phyloP scores from a whole-genome alignment of 2,888 invertebrate species.

The Orthonychiurus folsomi region DNA sequence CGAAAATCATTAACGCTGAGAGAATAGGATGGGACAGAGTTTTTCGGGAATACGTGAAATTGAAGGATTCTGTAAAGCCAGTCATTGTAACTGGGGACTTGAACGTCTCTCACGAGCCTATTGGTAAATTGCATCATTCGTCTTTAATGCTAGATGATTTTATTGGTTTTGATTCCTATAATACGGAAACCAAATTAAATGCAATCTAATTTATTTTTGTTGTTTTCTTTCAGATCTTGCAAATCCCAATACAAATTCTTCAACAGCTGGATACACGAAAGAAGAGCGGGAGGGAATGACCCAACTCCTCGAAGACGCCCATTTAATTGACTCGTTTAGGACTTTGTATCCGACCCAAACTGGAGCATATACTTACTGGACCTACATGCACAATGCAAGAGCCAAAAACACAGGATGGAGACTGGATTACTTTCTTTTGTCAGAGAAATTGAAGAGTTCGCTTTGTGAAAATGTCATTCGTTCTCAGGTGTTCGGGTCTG shows the following conservation, averaged over 20 bases:
- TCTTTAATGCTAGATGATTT: slow-evolving; percentile 4
- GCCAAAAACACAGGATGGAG: slow-evolving; percentile 92
- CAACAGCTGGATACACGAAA: slow-evolving; percentile 89
- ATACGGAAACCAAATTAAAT: not conserved
- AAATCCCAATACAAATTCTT: slow-evolving; percentile 86
- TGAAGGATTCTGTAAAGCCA: slow-evolving; percentile 78
- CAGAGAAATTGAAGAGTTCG: slow-evolving; percentile 63
- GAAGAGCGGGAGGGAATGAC: slow-evolving; percentile 90
- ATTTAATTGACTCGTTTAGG: slow-evolving; percentile 75
- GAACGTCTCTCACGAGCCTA: slow-evolving; percentile 93
- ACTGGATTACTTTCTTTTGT: slow-evolving; percentile 88
- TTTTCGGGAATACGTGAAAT: slow-evolving; percentile 67
- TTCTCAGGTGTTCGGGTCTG: slow-evolving; percentile 75
- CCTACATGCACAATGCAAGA: slow-evolving; percentile 79
- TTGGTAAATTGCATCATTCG: slow-evolving; percentile 56
- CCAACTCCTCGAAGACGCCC: slow-evolving; percentile 60
- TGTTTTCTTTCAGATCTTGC: slow-evolving; percentile 63
- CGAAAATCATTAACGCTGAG: slow-evolving; percentile 65
- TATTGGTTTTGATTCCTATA: not conserved
- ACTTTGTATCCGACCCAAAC: slow-evolving; percentile 57
- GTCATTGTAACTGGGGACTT: slow-evolving; percentile 93
- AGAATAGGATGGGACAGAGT: slow-evolving; percentile 81
- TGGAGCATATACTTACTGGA: slow-evolving; percentile 89
- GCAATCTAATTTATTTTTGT: slow-evolving; percentile 10
- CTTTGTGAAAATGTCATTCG: slow-evolving; percentile 80